Conservation (phyloP, 1,140 invertebrate species). For the Meloidogyne chitwoodi region DNA sequence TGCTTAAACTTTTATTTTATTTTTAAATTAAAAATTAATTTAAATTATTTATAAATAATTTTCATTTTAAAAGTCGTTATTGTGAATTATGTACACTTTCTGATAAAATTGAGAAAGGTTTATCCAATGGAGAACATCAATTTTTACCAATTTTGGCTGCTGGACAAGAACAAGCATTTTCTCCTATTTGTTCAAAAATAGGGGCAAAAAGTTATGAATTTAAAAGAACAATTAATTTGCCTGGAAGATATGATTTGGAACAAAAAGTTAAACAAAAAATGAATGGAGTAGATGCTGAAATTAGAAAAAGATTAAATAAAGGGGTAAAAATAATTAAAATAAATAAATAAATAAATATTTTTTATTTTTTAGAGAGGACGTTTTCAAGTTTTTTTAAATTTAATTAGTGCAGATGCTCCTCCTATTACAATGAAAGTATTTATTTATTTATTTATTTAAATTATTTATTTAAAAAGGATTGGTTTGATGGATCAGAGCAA, state of each 20-base stretch:
- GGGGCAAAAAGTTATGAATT: conserved; percentile 52
- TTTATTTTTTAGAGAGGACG: conserved; percentile 44
- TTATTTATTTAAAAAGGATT: conserved; percentile 39
- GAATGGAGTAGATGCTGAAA: conserved; percentile 57
- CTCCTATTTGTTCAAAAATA: conserved; percentile 51
- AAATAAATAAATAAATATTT: neutral
- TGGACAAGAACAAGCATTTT: conserved; percentile 45
- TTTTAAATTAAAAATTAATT: too few species aligned
- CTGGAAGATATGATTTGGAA: conserved; percentile 50
- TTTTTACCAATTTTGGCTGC: conserved; percentile 48
- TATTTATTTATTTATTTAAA: neutral
- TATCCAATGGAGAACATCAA: conserved; percentile 48
- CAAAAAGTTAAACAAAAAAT: conserved; percentile 54
- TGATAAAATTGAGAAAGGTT: conserved; percentile 50
- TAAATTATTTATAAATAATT: too few species aligned
- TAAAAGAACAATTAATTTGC: conserved; percentile 54
- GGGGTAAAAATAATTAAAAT: conserved; percentile 34
- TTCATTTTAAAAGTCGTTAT: conserved; percentile 56
- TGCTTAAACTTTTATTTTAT: too few species aligned
- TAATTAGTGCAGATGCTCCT: conserved; percentile 54
- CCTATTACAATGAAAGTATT: conserved; percentile 34
- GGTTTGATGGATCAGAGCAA: conserved; percentile 58
- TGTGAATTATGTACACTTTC: conserved; percentile 53
- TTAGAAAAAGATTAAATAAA: conserved; percentile 57
- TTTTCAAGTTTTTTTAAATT: conserved; percentile 59